phyloP scores from a whole-genome alignment of 2,888 invertebrate genomes.

The Gymnoscelis rufifasciata region DNA sequence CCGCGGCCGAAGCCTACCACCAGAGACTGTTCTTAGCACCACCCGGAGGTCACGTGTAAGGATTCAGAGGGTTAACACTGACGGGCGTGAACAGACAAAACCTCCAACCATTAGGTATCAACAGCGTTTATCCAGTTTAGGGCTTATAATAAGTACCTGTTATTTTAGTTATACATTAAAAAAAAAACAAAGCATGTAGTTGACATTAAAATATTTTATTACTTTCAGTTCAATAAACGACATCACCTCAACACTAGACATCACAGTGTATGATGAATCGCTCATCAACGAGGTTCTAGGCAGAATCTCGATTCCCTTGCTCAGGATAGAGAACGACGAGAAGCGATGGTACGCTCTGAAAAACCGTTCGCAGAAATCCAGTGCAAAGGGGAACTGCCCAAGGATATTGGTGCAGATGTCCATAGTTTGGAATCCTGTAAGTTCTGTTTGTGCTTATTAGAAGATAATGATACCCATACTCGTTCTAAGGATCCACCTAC shows the following conservation, averaged over 20 bases:
- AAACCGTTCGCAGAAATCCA: constrained; percentile 52
- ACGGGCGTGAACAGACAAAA: no score
- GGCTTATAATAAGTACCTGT: no score
- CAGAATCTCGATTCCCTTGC: constrained; percentile 60
- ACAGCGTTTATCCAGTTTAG: no score
- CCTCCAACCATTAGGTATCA: no score
- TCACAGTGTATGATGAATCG: constrained; percentile 63
- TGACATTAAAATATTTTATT: neutral
- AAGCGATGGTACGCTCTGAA: constrained; percentile 68
- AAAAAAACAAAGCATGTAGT: no score
- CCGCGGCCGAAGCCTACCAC: no score
- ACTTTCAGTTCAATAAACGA: constrained; percentile 48
- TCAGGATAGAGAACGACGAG: constrained; percentile 62
- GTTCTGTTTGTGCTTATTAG: constrained; percentile 13
- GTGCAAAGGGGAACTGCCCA: constrained; percentile 60
- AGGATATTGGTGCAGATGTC: constrained; percentile 66
- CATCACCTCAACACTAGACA: constrained; percentile 63
- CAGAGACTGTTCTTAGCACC: no score
- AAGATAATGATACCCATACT: no score
- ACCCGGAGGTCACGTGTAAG: no score
- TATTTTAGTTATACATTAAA: no score
- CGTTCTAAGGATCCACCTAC: no score
- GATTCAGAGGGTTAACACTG: no score
- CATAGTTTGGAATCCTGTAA: constrained; percentile 69
- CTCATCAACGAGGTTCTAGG: constrained; percentile 61